phyloP scores from a whole-genome alignment of 2,113 vertebrate genomes.

The Megalops atlanticus region DNA sequence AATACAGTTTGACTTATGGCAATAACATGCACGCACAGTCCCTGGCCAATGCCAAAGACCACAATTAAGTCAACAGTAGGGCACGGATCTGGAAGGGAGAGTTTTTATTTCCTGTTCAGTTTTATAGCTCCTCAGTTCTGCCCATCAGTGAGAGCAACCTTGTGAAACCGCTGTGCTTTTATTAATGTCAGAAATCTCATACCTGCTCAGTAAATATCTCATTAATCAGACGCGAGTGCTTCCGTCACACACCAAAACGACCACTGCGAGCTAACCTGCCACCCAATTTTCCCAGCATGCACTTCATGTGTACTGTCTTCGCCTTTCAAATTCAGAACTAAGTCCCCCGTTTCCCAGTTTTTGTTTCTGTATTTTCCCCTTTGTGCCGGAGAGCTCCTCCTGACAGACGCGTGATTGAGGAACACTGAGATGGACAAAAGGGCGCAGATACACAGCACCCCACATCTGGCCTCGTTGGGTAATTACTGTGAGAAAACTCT shows the following conservation, averaged over 20 bases:
- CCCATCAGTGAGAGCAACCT: not conserved
- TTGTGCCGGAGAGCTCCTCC: too few relatives aligned
- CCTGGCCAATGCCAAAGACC: not conserved
- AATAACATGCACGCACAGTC: not conserved
- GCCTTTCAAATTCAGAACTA: too few relatives aligned
- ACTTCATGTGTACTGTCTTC: not conserved
- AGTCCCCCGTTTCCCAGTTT: too few relatives aligned
- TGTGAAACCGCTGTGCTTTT: not conserved
- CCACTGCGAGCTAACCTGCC: too few relatives aligned
- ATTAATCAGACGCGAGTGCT: not conserved
- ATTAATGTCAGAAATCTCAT: not conserved
- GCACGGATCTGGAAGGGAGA: not conserved
- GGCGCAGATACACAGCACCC: too few relatives aligned
- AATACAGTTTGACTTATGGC: not conserved
- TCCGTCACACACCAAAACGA: not conserved
- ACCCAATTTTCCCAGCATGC: not conserved
- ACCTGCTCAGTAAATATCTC: not conserved
- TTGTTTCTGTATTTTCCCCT: too few relatives aligned
- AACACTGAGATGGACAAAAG: not conserved
- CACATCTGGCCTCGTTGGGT: too few relatives aligned
- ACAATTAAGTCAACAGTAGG: not conserved
- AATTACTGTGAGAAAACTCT: too few relatives aligned
- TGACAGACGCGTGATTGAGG: not conserved
- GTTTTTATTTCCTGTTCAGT: constrained; percentile 1
- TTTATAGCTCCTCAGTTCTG: not conserved